Evolutionary conservation across 2,113 vertebrate genomes (phyloP), one percentile per base, ranked within the genome.

Genomic region (Myiagra hebetior): DNA sequence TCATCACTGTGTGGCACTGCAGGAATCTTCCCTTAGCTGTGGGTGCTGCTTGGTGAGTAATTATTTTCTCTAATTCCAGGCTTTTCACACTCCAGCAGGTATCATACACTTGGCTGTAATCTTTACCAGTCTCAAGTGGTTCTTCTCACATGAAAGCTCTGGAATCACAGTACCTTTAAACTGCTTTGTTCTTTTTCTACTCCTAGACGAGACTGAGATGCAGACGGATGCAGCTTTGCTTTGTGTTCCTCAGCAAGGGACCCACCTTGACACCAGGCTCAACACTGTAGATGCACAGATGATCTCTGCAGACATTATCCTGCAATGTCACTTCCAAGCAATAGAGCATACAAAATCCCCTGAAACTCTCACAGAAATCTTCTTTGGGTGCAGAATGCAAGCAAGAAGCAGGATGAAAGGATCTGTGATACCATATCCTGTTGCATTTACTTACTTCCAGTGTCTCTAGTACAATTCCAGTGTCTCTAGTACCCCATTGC

Each of bases 181-280:
- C 23, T 27, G 7, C 13, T 75, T 16, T 35, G 64, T 85, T 77
- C 39, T 89, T 60, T 17, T 89, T 53, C 44, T 83, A 1, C 15
- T 90, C 49, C 44, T 47, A 33, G 46, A 79, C 41, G 69, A 77
- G 41, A 90, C 9, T 65, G 31, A 83, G 75, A 46, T 35, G 28
- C 15, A 46, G 37, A 13, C 0, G 0, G 31, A 68, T 4, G 12
- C 75, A 72, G 22, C 5, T 1, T 59, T 57, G 7, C 37, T 64
- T 73, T 60, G 11, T 69, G 46, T 4, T 76, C 37, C 55, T 73
- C 3, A 3, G 33, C n/a, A 59, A 70, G 42, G 27, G 15, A 52
- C 27, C 6, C 15, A 57, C 47, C 28, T 35, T 41, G 44, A 72
- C 9, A 15, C 17, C 7, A 33, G 28, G n/a, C 19, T 72, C 44